Conservation (phyloP, 92 coral and sea anemone genomes). For the Zoanthus solanderi region DNA sequence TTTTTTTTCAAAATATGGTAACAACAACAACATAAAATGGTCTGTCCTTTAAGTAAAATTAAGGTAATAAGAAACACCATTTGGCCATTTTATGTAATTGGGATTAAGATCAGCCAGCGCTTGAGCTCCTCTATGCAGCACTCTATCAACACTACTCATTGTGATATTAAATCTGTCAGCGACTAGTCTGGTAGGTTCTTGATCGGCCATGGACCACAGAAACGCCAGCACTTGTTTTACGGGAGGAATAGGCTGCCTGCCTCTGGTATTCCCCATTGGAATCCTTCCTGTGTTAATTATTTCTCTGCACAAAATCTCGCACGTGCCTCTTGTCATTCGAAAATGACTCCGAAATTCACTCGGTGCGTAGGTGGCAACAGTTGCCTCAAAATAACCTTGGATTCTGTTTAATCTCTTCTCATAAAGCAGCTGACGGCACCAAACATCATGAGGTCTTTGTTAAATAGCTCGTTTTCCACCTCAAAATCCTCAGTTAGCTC, state of each 20-base stretch:
- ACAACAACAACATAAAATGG: no score
- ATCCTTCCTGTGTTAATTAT: slow-evolving; percentile 55
- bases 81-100: no score
- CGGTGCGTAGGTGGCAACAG: slow-evolving; percentile 39
- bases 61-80: no score
- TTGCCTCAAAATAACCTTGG: slow-evolving; percentile 39
- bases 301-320: slow-evolving; percentile 53
- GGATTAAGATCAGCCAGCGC: slow-evolving; percentile 43
- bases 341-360: slow-evolving; percentile 59
- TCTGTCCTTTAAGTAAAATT: no score
- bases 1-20: no score
- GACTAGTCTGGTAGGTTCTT: slow-evolving; percentile 50
- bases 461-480: slow-evolving; percentile 35
- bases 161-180: slow-evolving; percentile 67
- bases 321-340: slow-evolving; percentile 52
- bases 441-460: slow-evolving; percentile 36
- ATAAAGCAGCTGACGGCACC: slow-evolving; percentile 51
- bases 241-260: slow-evolving; percentile 55
- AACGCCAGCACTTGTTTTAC: slow-evolving; percentile 55
- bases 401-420: slow-evolving; percentile 57
- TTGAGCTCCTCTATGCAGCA: slow-evolving; percentile 50
- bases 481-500: slow-evolving; percentile 40
- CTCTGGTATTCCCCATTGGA: slow-evolving; percentile 25
- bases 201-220: slow-evolving; percentile 61
- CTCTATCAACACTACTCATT: slow-evolving; percentile 59